phyloP scores from a whole-genome alignment of 2,113 vertebrate genomes.

The Sarotherodon lohbergeri region DNA sequence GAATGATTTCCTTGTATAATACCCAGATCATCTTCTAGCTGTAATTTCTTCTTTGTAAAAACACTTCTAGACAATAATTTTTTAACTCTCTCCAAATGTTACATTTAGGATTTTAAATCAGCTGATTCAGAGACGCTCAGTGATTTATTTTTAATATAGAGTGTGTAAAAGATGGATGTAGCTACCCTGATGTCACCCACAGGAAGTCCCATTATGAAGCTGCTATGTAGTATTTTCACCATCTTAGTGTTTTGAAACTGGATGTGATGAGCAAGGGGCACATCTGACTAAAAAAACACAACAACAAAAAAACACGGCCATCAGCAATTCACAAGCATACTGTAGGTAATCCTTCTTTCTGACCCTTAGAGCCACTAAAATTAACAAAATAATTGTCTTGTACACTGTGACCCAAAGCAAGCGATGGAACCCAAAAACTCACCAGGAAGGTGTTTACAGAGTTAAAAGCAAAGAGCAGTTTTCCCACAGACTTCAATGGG shows the following conservation, averaged over 20 bases:
- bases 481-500: neutral
- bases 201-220: neutral
- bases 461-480: neutral
- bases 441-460: neutral
- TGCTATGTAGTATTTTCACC: neutral
- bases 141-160: neutral
- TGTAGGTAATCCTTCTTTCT: neutral
- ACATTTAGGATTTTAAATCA: neutral
- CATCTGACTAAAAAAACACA: neutral
- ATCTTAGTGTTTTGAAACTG: neutral
- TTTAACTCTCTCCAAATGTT: neutral
- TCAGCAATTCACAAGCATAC: no score
- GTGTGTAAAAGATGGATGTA: rapidly evolving
- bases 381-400: neutral
- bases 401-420: neutral
- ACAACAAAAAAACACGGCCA: rapidly evolving
- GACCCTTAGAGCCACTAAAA: neutral
- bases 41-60: neutral
- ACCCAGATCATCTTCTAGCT: neutral
- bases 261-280: neutral
- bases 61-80: neutral
- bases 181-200: neutral
- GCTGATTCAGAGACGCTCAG: neutral
- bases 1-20: neutral
- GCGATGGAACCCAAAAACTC: neutral